phyloP scores from a whole-genome alignment of 2,113 vertebrate species.

The Eudyptes chrysolophus region DNA sequence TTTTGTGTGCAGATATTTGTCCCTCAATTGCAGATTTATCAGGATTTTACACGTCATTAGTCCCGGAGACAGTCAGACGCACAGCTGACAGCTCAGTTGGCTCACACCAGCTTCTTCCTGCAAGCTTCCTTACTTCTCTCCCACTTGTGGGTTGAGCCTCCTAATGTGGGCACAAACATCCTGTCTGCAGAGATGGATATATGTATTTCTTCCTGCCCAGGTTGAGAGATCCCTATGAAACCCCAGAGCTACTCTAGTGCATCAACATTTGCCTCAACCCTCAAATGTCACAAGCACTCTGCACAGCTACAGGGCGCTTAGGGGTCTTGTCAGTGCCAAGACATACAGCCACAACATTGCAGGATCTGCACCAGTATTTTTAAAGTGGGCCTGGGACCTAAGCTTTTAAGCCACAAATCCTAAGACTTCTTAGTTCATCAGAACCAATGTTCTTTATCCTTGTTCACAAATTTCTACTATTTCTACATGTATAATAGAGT shows the following conservation, averaged over 20 bases:
- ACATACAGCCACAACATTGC: neutral
- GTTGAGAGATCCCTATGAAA: neutral
- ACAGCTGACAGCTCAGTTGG: neutral
- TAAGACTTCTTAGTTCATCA: neutral
- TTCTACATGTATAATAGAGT: neutral
- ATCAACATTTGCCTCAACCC: neutral
- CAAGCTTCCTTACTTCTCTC: neutral
- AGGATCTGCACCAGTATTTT: neutral
- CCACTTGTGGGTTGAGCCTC: neutral
- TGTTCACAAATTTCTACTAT: neutral
- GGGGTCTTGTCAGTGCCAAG: neutral
- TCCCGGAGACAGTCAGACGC: neutral
- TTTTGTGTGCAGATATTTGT: neutral
- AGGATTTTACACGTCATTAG: neutral
- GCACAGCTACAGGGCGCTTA: neutral
- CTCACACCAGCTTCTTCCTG: neutral
- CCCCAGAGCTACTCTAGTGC: neutral
- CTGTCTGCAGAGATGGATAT: neutral
- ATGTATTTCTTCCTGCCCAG: neutral
- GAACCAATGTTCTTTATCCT: neutral
- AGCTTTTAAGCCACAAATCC: neutral
- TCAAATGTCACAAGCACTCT: neutral
- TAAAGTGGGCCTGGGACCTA: neutral
- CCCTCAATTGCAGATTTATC: neutral
- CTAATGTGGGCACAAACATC: neutral